Base-by-base conservation (phyloP, 2,113 vertebrate genomes). In the Carassius gibelio region DNA sequence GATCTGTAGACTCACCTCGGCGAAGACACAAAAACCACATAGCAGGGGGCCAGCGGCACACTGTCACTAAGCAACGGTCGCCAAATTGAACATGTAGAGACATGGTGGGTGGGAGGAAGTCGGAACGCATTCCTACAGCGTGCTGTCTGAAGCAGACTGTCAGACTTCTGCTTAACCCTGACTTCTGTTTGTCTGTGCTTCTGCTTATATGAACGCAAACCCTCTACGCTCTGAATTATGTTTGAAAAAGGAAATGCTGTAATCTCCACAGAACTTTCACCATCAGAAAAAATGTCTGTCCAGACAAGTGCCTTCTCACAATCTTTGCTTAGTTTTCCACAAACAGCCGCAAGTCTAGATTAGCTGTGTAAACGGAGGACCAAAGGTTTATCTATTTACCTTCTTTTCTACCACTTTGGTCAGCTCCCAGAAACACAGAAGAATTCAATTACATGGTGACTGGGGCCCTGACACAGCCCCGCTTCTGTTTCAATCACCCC, bases 361-460 rank as follows among this genome's bases (percentile, higher is more conserved):
- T 87, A 86, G 84, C 88, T 87, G 83, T 82, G 86, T 78, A 68
- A 36, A 57, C 2, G 17, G 42, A 34, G 50, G 83, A 86, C 23
- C 59, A 57, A 42, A 72, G 80, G 61, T 26, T 82, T 89, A 88
- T 90, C 89, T 91, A 89, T 92, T 91, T 89, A 90, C 90, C 78
- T 89, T 90, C 83, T 84, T 82, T 82, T 90, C 84, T 84, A 72
- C 84, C 50, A 88, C 91, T 93, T 91, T 91, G 89, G 84, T 90
- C 90, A 90, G 72, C 87, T 90, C 85, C 59, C 86, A 87, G 92
- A 92, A 94, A 94, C 89, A 87, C 86, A 90, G 90, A 90, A 88
- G 88, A 91, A 94, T 94, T 94, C 91, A 92, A 94, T 95, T 93
- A 93, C 89, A 92, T 86, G 89, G 87, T 88, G 89, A 85, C 89